Conservation (phyloP, 2,888 invertebrate species). For the Lasius fuliginosus region DNA sequence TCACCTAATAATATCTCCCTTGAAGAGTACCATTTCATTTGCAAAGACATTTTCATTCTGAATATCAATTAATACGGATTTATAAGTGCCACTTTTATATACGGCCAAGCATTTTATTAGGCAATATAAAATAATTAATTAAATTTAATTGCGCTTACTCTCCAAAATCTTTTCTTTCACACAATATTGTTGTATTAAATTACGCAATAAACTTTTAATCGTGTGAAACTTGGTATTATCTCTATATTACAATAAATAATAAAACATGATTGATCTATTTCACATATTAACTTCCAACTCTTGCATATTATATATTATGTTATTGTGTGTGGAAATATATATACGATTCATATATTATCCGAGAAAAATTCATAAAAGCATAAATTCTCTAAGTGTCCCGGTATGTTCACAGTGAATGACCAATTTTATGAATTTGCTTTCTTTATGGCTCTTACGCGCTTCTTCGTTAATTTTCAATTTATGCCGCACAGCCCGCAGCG, state of each 20-base stretch:
- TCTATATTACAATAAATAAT: background rate
- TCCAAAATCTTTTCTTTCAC: background rate
- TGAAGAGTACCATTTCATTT: background rate
- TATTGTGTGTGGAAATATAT: background rate
- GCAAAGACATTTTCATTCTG: background rate
- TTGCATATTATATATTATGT: background rate
- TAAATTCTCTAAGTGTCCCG: background rate
- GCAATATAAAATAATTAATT: background rate
- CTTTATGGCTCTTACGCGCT: constrained; percentile 34
- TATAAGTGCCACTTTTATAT: background rate
- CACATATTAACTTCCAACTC: background rate
- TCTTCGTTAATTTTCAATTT: constrained; percentile 57
- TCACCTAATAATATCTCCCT: background rate
- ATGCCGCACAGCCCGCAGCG: constrained; percentile 43
- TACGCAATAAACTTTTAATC: background rate
- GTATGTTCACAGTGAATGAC: constrained; percentile 9
- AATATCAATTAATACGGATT: background rate
- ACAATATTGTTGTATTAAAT: constrained; percentile 3
- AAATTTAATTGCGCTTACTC: background rate
- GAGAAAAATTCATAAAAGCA: background rate
- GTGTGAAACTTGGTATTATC: background rate
- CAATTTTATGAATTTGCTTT: constrained; percentile 40
- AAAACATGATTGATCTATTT: background rate
- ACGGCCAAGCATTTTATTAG: background rate
- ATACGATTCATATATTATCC: background rate